A percentile compares a stretch with the other conserved stretches of the same genome.
Evolutionary conservation across 1,140 invertebrate species (phyloP).

Genomic region (Physella acuta): DNA sequence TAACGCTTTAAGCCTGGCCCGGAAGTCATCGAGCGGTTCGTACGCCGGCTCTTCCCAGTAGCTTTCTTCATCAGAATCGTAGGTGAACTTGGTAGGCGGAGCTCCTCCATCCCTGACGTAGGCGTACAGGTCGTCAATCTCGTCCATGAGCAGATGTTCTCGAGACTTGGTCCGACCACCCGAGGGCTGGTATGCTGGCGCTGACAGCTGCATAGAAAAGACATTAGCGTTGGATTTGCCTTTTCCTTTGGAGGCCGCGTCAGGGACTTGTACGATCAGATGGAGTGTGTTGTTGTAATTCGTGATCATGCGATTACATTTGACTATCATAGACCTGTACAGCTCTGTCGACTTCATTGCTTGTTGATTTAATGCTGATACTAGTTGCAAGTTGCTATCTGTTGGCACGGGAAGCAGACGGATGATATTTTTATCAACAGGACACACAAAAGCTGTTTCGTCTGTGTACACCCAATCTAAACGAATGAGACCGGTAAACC

Average conservation of each 20-base stretch:
- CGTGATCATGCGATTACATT: constrained; percentile 74
- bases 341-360: constrained; percentile 77
- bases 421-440: constrained; percentile 68
- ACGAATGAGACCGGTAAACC: constrained; percentile 70
- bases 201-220: constrained; percentile 34
- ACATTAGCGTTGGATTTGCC: constrained; percentile 46
- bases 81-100: constrained; percentile 58
- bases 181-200: constrained; percentile 56
- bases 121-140: constrained; percentile 95
- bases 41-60: constrained; percentile 57
- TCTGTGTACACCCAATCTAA: constrained; percentile 78
- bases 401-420: constrained; percentile 80
- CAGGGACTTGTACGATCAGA: constrained; percentile 60
- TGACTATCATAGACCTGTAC: constrained; percentile 77
- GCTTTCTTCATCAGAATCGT: constrained; percentile 54
- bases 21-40: constrained; percentile 50
- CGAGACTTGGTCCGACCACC: constrained; percentile 35
- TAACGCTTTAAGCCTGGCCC: constrained; percentile 40
- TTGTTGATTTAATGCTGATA: constrained; percentile 80
- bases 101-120: constrained; percentile 86
- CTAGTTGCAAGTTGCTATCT: constrained; percentile 81
- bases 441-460: constrained; percentile 75
- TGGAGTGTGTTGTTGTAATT: constrained; percentile 82
- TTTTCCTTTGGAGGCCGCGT: constrained; percentile 45
- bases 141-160: constrained; percentile 76